Evolutionary conservation across 2,797 vertebrate species (phyloP), one percentile per base, ranked within the genome.

Genomic region (Petrocephalus sullivani): DNA sequence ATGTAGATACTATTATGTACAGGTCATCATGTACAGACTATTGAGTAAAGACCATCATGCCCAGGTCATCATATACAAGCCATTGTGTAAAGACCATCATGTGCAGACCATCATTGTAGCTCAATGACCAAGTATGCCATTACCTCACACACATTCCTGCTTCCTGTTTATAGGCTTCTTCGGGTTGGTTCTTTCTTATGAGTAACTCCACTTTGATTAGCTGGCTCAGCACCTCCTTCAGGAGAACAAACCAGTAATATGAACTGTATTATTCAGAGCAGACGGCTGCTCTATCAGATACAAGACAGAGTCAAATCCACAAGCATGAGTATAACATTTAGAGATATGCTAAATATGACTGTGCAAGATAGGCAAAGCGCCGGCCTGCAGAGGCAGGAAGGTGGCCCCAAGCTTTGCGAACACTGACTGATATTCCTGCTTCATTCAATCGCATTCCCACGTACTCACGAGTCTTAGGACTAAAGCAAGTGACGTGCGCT

Each of bases 301-400:
- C 46, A 49, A 54, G 51, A 84, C 49, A 84, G 46, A 84, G 21
- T 82, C 78, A 82, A 82, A 82, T 53, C 41, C 41, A 49, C 41
- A 49, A 82, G 78, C 78, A 82, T 82, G 78, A 82, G 19, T 82
- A 53, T 53, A 82, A 82, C 46, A 84, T 21, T 54, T 23, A 84
- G 49, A 84, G 23, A 56, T 84, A 84, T 84, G 82, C 46, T 82
- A 82, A 82, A 82, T 82, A 82, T 84, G 51, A 54, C 51, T 84
- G 46, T 23, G 21, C n/a, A 21, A 53, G 49, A 82, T 82, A 82
- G 41, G 46, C 51, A 51, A 53, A 82, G 51, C 78, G 49, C 19
- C 7, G 49, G 19, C 64, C 64, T 21, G 9, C n/a, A 67, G 28
- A 84, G 28, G 2, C 21, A 54, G 23, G 21, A 84, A 12, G 51